phyloP scores from a whole-genome alignment of 2,797 vertebrate genomes.

The Yasuhikotakia modesta region DNA sequence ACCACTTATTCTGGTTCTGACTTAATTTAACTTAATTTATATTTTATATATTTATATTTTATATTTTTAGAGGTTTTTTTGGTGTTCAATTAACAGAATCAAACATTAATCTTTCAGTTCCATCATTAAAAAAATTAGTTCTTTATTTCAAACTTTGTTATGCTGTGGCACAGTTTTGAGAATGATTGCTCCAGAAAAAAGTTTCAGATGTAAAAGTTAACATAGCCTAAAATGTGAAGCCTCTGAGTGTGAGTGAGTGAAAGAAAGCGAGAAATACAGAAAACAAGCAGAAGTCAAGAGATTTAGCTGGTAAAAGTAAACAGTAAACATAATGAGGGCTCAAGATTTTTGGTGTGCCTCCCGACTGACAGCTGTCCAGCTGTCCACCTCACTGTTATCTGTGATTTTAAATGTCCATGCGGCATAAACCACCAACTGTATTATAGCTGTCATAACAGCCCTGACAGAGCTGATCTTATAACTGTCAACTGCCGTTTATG shows the following conservation, averaged over 20 bases:
- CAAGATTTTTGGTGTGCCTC: conserved; percentile 1
- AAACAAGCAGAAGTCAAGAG: neutral
- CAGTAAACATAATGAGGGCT: neutral
- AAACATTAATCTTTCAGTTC: no score
- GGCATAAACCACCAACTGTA: conserved; percentile 31
- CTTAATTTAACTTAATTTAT: neutral
- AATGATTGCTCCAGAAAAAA: no score
- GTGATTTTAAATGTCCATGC: neutral
- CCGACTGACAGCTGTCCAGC: conserved; percentile 20
- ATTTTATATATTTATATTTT: no score
- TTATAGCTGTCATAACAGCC: conserved; percentile 34
- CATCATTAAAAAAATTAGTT: neutral
- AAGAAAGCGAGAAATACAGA: neutral
- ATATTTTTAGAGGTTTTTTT: no score
- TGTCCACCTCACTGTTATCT: neutral
- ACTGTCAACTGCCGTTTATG: conserved; percentile 19
- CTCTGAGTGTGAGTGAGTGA: neutral
- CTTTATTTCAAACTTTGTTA: no score
- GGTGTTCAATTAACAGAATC: no score
- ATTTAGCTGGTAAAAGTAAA: neutral
- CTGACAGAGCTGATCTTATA: conserved; percentile 8
- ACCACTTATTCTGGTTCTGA: neutral
- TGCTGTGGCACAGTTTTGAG: no score
- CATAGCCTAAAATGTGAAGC: neutral
- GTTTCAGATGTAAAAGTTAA: no score